Conservation (phyloP, 2,797 vertebrate genomes). For the Clangula hyemalis region DNA sequence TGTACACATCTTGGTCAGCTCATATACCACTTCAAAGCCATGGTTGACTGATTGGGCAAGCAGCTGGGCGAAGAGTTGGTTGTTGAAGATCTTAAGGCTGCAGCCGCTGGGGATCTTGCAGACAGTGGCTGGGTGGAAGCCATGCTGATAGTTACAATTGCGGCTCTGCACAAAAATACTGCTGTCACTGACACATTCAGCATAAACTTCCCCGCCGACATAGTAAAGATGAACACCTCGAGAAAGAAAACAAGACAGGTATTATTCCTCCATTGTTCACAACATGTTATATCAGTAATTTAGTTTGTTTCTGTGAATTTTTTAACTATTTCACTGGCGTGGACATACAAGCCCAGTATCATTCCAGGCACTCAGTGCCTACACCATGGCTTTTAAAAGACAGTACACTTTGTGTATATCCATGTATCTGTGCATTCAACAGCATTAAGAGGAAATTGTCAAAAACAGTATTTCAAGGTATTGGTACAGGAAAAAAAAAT, state of each 20-base stretch:
- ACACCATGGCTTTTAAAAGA: not conserved
- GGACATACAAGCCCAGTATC: not conserved
- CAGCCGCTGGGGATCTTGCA: constrained; percentile 99
- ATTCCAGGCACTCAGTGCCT: not conserved
- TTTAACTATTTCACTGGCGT: not conserved
- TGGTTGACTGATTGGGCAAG: constrained; percentile 97
- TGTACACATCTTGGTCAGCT: constrained; percentile 98
- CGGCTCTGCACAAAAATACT: constrained; percentile 99
- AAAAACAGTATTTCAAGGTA: not conserved
- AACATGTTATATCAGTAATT: not conserved
- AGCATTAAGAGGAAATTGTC: not conserved
- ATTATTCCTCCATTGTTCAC: not conserved
- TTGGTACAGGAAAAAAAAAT: not conserved
- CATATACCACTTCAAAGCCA: constrained; percentile 97
- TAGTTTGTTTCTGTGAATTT: not conserved
- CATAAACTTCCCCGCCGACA: constrained; percentile 95
- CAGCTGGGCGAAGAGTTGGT: constrained; percentile 97
- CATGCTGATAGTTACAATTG: constrained; percentile 98
- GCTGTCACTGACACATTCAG: constrained; percentile 97
- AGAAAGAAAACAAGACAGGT: not conserved
- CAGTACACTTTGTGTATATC: not conserved
- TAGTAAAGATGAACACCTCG: constrained; percentile 96
- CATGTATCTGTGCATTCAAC: not conserved
- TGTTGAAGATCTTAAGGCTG: constrained; percentile 99
- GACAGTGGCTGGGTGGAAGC: constrained; percentile 96